Evolutionary conservation across 2,113 vertebrate species (phyloP).

Genomic region (Syrmaticus mikado): DNA sequence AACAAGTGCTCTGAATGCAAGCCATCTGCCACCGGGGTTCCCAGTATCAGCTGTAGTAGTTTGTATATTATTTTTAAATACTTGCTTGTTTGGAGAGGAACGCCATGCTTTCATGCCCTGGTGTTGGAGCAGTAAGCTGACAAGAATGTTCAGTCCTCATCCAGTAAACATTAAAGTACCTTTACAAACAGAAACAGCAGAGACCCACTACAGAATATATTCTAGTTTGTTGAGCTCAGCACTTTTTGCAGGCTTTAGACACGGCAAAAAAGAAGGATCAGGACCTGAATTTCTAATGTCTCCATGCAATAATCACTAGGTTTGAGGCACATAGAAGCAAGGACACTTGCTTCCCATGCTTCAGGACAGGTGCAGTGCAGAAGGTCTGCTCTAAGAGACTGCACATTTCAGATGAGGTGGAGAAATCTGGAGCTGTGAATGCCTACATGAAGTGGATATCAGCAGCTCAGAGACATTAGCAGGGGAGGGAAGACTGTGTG

Average conservation of each 20-base stretch:
- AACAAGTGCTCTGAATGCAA: neutral
- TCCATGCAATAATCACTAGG: neutral
- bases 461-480: neutral
- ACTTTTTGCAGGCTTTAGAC: neutral
- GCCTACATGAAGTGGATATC: neutral
- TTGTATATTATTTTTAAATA: neutral
- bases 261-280: neutral
- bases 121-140: neutral
- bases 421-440: neutral
- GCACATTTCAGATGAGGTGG: neutral
- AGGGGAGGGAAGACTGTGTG: neutral
- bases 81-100: neutral
- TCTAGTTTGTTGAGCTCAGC: neutral
- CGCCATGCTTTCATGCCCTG: neutral
- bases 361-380: rapidly evolving
- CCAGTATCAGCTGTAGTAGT: neutral
- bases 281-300: neutral
- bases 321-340: neutral
- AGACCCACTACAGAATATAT: neutral
- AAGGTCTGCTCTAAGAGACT: neutral
- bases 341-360: neutral
- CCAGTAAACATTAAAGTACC: neutral
- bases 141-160: neutral
- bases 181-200: neutral
- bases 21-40: neutral